These are phyloP conservation scores for Kryptolebias ocellatus DNA, from an alignment of 2,797 vertebrate genomes.

Conservation along the genomic window DNA sequence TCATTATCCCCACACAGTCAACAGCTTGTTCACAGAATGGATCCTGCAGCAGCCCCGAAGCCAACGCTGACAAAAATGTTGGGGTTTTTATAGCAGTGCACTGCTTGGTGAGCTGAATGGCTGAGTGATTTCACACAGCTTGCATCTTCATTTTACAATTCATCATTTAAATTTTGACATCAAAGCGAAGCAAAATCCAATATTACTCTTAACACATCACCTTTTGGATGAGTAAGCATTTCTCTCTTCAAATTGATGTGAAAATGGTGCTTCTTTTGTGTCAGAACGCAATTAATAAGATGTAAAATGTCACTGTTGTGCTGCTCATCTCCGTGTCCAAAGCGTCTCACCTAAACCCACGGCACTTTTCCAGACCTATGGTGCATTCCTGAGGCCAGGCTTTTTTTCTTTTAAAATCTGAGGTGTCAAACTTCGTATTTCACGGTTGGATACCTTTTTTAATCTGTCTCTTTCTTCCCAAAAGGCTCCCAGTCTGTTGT, in stretches of 20 bases:
- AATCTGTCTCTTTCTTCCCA: constrained; percentile 60
- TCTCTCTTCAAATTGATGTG: constrained; percentile 5
- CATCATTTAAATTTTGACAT: constrained; percentile 27
- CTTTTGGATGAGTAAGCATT: constrained; percentile 19
- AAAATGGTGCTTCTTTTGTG: background rate
- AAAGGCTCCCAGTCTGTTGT: constrained; percentile 61
- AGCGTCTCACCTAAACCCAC: constrained; percentile 31
- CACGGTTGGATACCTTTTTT: constrained; percentile 74
- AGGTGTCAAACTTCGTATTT: constrained; percentile 77
- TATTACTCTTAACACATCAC: constrained; percentile 14
- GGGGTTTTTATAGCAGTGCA: constrained; percentile 27
- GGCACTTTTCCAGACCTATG: constrained; percentile 37
- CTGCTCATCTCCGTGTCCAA: constrained; percentile 8
- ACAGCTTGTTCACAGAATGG: constrained; percentile 59
- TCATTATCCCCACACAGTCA: constrained; percentile 56
- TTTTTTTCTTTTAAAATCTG: constrained; percentile 64
- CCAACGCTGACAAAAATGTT: constrained; percentile 24
- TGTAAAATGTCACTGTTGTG: constrained; percentile 6
- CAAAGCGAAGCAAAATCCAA: constrained; percentile 14
- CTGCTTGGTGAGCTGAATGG: constrained; percentile 24
- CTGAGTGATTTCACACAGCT: constrained; percentile 26
- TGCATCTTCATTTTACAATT: constrained; percentile 30
- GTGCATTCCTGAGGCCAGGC: constrained; percentile 56
- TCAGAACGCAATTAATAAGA: background rate
- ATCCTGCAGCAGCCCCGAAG: constrained; percentile 55